Conservation (phyloP, 2,797 vertebrate genomes). For the Thaleichthys pacificus region DNA sequence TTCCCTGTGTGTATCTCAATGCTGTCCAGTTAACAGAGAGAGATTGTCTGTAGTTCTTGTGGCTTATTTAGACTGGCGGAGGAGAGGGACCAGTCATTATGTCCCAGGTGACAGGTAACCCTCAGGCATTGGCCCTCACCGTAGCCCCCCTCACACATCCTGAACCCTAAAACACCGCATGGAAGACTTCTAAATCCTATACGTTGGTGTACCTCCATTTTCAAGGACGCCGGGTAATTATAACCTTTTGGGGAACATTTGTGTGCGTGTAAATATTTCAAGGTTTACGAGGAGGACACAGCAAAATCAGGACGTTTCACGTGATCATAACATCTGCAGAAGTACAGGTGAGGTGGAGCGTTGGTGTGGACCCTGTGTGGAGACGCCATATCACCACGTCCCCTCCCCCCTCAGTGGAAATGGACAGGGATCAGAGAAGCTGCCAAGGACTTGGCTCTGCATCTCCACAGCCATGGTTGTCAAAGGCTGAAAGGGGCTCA, state of each 20-base stretch:
- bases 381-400: slow-evolving; percentile 41
- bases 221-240: no score
- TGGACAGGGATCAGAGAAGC: slow-evolving; percentile 52
- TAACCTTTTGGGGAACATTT: no score
- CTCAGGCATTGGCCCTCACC: slow-evolving; percentile 33
- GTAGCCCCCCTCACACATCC: slow-evolving; percentile 20
- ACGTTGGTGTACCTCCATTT: neutral
- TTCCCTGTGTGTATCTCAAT: slow-evolving; percentile 71
- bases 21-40: slow-evolving; percentile 69
- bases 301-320: slow-evolving; percentile 2
- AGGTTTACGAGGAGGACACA: no score
- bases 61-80: slow-evolving; percentile 30
- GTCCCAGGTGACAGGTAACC: slow-evolving; percentile 36
- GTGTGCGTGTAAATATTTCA: no score
- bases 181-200: slow-evolving; percentile 27
- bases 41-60: slow-evolving; percentile 57
- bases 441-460: slow-evolving; percentile 67
- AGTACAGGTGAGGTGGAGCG: neutral
- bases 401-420: slow-evolving; percentile 44
- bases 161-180: slow-evolving; percentile 4
- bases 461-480: slow-evolving; percentile 71
- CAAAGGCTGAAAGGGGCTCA: slow-evolving; percentile 67
- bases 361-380: slow-evolving; percentile 12
- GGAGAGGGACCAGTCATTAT: slow-evolving; percentile 33
- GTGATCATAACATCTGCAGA: neutral